A percentile compares a stretch with the other conserved stretches of the same genome.
phyloP scores from a whole-genome alignment of 2,113 vertebrate genomes.

The Cricetomys ansorgei region DNA sequence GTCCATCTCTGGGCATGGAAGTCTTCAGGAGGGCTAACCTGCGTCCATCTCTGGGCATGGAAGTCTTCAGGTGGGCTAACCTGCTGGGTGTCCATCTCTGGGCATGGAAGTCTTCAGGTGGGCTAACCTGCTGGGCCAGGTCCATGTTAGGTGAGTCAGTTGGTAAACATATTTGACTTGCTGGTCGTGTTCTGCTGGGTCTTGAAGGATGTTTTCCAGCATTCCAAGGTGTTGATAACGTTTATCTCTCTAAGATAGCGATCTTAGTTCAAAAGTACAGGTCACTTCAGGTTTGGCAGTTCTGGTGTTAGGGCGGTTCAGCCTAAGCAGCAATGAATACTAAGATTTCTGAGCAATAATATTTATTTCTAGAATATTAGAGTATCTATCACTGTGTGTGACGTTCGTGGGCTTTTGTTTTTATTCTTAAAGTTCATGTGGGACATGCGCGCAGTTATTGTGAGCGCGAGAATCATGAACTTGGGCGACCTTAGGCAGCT shows the following conservation, averaged over 20 bases:
- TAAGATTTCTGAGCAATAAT: background rate
- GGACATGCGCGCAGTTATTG: background rate
- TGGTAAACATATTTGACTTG: background rate
- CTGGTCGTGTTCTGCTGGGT: background rate
- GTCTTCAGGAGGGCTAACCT: background rate
- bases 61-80: background rate
- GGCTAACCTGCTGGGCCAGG: too few species aligned
- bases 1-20: background rate
- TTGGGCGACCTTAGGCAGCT: background rate
- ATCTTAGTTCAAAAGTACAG: background rate
- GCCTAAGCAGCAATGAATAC: background rate
- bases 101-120: too few species aligned
- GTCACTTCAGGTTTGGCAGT: background rate
- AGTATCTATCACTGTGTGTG: background rate
- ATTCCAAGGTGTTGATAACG: background rate
- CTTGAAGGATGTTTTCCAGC: background rate
- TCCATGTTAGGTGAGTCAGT: background rate
- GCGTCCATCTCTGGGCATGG: too few species aligned
- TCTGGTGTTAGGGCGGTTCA: background rate
- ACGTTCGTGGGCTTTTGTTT: background rate
- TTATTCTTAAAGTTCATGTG: background rate
- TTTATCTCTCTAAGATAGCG: background rate
- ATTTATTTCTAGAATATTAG: background rate
- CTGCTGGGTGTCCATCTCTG: background rate
- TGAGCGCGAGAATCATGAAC: background rate